Percentiles rank a stretch among this genome's conserved stretches.
Conservation (phyloP, 2,113 vertebrate species). For the Tragulus kanchil region DNA sequence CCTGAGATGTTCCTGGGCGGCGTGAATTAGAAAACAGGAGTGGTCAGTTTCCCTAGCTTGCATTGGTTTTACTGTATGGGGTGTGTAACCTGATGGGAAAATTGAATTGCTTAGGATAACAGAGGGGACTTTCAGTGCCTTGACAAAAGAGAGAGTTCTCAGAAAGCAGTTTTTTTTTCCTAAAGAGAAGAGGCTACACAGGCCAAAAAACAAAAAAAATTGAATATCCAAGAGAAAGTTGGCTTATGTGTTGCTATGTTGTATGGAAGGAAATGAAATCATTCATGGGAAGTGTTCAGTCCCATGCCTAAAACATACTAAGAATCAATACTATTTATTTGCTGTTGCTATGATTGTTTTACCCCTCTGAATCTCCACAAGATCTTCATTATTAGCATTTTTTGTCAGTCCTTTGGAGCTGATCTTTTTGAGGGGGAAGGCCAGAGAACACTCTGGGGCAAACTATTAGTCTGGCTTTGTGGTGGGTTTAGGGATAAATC, state of each 20-base stretch:
- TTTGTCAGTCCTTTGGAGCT: background rate
- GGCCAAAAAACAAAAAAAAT: background rate
- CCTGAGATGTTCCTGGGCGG: background rate
- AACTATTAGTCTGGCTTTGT: background rate
- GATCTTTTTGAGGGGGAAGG: background rate
- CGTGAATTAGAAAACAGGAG: background rate
- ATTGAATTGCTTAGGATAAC: background rate
- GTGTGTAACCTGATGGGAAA: background rate
- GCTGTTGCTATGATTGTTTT: background rate
- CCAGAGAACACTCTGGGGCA: background rate
- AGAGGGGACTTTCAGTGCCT: background rate
- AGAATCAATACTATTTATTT: background rate
- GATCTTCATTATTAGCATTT: constrained; percentile 17
- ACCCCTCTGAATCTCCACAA: background rate
- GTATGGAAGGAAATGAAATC: background rate
- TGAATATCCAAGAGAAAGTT: background rate
- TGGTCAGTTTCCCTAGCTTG: background rate
- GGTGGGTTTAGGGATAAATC: background rate
- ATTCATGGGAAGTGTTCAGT: background rate
- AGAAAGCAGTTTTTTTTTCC: constrained; percentile 3
- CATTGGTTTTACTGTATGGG: constrained; percentile 1
- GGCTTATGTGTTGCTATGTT: background rate
- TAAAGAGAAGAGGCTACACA: background rate
- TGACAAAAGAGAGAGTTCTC: background rate
- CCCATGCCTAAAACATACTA: background rate